phyloP scores from a whole-genome alignment of 2,888 invertebrate species.

The Pharmacophagus antenor region DNA sequence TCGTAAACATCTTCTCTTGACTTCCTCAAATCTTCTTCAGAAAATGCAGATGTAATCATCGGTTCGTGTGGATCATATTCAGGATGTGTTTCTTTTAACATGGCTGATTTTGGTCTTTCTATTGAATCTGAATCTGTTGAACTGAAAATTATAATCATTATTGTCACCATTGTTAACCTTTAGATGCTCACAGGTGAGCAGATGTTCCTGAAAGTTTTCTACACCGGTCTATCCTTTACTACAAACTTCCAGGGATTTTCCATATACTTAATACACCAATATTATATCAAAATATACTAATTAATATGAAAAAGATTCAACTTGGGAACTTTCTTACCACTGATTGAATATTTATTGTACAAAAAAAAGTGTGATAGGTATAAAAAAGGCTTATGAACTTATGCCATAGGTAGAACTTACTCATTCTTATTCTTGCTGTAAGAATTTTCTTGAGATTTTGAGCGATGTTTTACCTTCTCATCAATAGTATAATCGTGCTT shows the following conservation, averaged over 20 bases:
- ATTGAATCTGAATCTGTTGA: slow-evolving; percentile 73
- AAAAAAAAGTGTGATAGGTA: background rate
- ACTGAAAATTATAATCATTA: slow-evolving; percentile 39
- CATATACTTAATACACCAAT: too few species aligned
- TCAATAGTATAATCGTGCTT: slow-evolving; percentile 50
- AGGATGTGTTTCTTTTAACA: slow-evolving; percentile 69
- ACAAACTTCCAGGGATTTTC: too few species aligned
- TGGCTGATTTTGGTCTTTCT: slow-evolving; percentile 73
- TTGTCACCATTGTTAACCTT: too few species aligned
- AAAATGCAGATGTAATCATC: slow-evolving; percentile 75
- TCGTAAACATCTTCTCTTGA: slow-evolving; percentile 69
- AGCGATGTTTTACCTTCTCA: slow-evolving; percentile 57
- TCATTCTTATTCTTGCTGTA: slow-evolving; percentile 65
- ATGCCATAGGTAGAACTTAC: slow-evolving; percentile 45
- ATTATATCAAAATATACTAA: too few species aligned
- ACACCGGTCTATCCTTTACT: too few species aligned
- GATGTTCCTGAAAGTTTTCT: too few species aligned
- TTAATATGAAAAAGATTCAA: background rate
- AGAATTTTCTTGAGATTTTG: slow-evolving; percentile 64
- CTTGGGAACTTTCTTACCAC: too few species aligned
- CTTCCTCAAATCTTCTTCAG: slow-evolving; percentile 71
- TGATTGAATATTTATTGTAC: too few species aligned
- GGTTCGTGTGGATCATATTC: slow-evolving; percentile 76
- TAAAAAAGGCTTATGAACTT: background rate
- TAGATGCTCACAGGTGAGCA: too few species aligned